These are phyloP conservation scores for Parasteatoda tepidariorum DNA, from an alignment of 1,140 invertebrate species.

Conservation along the genomic window DNA sequence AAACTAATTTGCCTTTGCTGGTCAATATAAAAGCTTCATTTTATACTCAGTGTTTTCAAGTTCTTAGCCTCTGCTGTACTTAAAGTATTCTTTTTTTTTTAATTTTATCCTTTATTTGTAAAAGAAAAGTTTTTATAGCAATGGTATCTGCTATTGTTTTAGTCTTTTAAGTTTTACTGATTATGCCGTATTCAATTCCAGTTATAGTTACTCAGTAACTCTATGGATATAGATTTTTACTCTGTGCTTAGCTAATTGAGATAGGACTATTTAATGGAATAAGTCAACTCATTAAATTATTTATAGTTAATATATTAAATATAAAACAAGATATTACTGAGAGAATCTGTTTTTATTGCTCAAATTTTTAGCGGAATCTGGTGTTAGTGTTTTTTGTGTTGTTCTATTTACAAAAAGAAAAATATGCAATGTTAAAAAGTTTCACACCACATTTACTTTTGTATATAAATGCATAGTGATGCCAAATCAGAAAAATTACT, in stretches of 20 bases:
- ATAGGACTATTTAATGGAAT: no score
- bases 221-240: no score
- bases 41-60: conserved; percentile 19
- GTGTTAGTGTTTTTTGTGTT: background rate
- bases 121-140: no score
- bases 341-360: background rate
- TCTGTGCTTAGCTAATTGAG: no score
- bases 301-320: background rate
- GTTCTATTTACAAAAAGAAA: background rate
- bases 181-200: no score
- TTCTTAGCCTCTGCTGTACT: background rate
- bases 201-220: no score
- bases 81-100: background rate
- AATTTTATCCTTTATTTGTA: no score
- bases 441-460: background rate
- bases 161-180: no score
- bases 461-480: background rate
- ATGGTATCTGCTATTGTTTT: no score
- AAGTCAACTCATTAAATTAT: no score
- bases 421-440: background rate
- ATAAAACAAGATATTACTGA: background rate
- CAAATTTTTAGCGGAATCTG: background rate
- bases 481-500: background rate
- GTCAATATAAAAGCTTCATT: conserved; percentile 24
- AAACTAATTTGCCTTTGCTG: conserved; percentile 29